Evolutionary conservation across 1,140 invertebrate species (phyloP), one percentile per base, ranked within the genome.

Genomic region (Oedothorax gibbosus): DNA sequence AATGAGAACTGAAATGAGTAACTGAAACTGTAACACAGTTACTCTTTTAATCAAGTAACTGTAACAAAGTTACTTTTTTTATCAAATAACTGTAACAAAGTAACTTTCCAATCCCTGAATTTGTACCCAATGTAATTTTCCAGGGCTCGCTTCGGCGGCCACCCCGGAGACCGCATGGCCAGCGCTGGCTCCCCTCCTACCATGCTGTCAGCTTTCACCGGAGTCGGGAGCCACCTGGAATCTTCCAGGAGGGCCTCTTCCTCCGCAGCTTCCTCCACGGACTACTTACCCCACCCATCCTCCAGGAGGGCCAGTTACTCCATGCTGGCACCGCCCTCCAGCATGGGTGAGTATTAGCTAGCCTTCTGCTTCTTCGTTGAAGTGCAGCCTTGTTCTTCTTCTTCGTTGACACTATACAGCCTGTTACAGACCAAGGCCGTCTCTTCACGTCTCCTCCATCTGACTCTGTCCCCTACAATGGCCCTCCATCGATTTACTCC

Each of bases 301-400:
- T 87, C 86, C 15, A 62, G 86, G 12, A 82, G 86, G 66, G 64
- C 85, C 21, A 83, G 79, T 64, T 87, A 86, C 66, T 56, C 64
- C 60, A 66, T 86, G 80, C 54, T 86, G 2, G 84, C 84, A 6
- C 84, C 79, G 4, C 86, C 86, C 2, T 86, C 86, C 12, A 86
- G 80, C 54, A 51, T 86, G n/a, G 84, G 86, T 86, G 14, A 71
- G 69, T 18, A 8, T 64, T 35, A 35, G 35, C 5, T 1, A 35
- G 35, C n/a, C n/a, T 9, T 62, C 57, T 62, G 35, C 57, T 62
- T 4, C 57, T 5, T 5, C 57, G 18, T 2, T 62, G 9, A 15
- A 57, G 56, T 15, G 9, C 9, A 62, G 14, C 8, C 18, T 9
- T 18, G 18, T 62, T 9, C 56, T n/a, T n/a, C n/a, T n/a, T n/a